phyloP scores from a whole-genome alignment of 1,140 invertebrate genomes.

The Schlechtendalia chinensis region DNA sequence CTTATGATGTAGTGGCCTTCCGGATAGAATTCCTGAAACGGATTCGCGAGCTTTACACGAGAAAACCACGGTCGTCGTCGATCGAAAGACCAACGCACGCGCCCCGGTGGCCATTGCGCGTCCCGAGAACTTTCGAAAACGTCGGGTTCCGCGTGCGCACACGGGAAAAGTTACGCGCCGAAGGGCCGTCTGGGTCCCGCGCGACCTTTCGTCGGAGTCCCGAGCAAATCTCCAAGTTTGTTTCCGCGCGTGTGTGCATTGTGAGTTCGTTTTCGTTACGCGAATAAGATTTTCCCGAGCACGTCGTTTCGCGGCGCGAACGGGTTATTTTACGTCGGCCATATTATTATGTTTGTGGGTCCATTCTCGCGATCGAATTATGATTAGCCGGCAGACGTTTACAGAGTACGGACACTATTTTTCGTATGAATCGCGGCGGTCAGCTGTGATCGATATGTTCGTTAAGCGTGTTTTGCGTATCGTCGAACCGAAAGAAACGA shows the following conservation, averaged over 20 bases:
- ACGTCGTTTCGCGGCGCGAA: too few relatives aligned
- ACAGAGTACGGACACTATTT: too few relatives aligned
- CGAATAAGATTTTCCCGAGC: neutral
- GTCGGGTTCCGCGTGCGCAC: neutral
- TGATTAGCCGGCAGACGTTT: too few relatives aligned
- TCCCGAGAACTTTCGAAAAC: neutral
- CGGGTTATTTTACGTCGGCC: too few relatives aligned
- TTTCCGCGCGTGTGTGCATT: neutral
- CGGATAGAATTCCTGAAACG: slow-evolving; percentile 73
- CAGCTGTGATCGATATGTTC: too few relatives aligned
- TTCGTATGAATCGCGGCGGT: too few relatives aligned
- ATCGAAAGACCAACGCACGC: neutral
- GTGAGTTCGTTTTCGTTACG: neutral
- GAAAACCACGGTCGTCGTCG: neutral
- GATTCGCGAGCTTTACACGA: neutral
- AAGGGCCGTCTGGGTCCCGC: neutral
- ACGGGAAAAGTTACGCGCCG: neutral
- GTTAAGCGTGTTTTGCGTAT: too few relatives aligned
- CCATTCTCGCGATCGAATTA: too few relatives aligned
- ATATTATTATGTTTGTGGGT: too few relatives aligned
- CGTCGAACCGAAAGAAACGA: too few relatives aligned
- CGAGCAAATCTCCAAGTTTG: slow-evolving; percentile 1
- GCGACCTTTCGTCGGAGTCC: neutral
- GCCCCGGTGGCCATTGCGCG: too few relatives aligned
- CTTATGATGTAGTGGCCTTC: slow-evolving; percentile 78